Conservation (phyloP, 2,888 invertebrate species). For the Acleris holmiana region DNA sequence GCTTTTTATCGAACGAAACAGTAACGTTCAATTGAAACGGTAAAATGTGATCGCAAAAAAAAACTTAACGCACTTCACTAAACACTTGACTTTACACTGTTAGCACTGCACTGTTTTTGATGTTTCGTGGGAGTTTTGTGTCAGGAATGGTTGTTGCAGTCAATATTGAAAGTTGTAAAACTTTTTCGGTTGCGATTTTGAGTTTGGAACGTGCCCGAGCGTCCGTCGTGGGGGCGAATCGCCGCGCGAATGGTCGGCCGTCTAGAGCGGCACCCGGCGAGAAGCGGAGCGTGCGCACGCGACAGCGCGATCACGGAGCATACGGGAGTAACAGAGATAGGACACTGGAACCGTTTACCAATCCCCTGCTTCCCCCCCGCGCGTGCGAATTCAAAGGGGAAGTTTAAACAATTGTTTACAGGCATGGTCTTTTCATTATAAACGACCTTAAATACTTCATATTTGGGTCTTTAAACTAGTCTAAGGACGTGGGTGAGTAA, state of each 20-base stretch:
- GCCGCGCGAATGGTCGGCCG: conserved; percentile 63
- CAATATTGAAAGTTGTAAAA: conserved; percentile 69
- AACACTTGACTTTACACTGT: conserved; percentile 55
- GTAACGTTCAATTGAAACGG: conserved; percentile 80
- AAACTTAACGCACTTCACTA: conserved; percentile 67
- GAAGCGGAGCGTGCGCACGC: conserved; percentile 62
- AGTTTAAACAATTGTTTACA: conserved; percentile 29
- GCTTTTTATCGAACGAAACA: conserved; percentile 77
- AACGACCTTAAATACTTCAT: conserved; percentile 9
- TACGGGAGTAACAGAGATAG: conserved; percentile 50
- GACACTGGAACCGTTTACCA: conserved; percentile 58
- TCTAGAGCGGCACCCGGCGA: conserved; percentile 56
- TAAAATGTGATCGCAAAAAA: conserved; percentile 72
- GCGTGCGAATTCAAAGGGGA: conserved; percentile 62
- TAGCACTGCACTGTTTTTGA: conserved; percentile 66
- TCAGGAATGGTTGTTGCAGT: conserved; percentile 52
- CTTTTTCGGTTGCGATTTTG: conserved; percentile 71
- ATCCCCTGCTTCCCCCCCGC: conserved; percentile 53
- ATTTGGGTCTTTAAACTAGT: conserved; percentile 17
- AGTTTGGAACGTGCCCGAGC: conserved; percentile 52
- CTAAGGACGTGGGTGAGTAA: conserved; percentile 17
- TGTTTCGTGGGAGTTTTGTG: conserved; percentile 55
- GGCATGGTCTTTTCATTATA: conserved; percentile 23
- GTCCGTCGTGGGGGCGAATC: conserved; percentile 61
- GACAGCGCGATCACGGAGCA: conserved; percentile 48